These are phyloP conservation scores for Drosophila parvula DNA, from an alignment of 1,140 invertebrate species.

Conservation along the genomic window DNA sequence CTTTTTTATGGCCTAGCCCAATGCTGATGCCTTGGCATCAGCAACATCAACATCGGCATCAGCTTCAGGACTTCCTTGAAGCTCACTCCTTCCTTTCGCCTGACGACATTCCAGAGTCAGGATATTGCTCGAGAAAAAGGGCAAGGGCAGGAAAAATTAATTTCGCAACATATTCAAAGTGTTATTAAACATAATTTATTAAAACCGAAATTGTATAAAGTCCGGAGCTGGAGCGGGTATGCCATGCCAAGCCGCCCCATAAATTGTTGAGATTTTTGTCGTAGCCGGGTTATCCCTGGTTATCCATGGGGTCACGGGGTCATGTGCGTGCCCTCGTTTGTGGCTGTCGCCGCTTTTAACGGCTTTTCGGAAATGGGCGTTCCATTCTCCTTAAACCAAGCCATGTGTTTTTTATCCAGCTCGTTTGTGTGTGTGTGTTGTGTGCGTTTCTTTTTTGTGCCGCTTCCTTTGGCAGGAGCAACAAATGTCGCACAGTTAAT, in stretches of 20 bases:
- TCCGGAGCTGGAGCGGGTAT: slow-evolving; percentile 22
- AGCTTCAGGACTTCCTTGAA: background rate
- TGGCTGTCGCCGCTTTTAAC: slow-evolving; percentile 56
- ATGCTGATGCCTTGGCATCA: slow-evolving; percentile 29
- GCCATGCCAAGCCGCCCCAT: slow-evolving; percentile 36
- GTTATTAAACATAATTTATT: slow-evolving; percentile 84
- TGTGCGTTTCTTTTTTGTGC: slow-evolving; percentile 19
- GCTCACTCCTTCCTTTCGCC: slow-evolving; percentile 12
- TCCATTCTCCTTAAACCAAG: slow-evolving; percentile 15
- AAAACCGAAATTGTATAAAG: slow-evolving; percentile 82
- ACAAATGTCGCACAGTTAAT: slow-evolving; percentile 82
- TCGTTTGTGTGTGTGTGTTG: slow-evolving; percentile 15
- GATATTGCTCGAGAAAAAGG: slow-evolving; percentile 33
- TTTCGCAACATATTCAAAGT: slow-evolving; percentile 82
- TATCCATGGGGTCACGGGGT: slow-evolving; percentile 54
- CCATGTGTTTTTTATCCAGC: slow-evolving; percentile 38
- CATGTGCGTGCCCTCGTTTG: slow-evolving; percentile 62
- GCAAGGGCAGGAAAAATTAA: slow-evolving; percentile 74
- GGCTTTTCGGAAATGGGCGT: slow-evolving; percentile 59
- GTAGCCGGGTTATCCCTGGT: slow-evolving; percentile 30
- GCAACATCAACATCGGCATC: slow-evolving; percentile 13
- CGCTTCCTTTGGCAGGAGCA: slow-evolving; percentile 47
- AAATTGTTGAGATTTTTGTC: slow-evolving; percentile 75
- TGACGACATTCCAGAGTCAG: slow-evolving; percentile 15
- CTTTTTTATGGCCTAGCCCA: slow-evolving; percentile 77